Base-by-base conservation (phyloP, 2,113 vertebrate species). In the Stomatorhinus ivindoensis region DNA sequence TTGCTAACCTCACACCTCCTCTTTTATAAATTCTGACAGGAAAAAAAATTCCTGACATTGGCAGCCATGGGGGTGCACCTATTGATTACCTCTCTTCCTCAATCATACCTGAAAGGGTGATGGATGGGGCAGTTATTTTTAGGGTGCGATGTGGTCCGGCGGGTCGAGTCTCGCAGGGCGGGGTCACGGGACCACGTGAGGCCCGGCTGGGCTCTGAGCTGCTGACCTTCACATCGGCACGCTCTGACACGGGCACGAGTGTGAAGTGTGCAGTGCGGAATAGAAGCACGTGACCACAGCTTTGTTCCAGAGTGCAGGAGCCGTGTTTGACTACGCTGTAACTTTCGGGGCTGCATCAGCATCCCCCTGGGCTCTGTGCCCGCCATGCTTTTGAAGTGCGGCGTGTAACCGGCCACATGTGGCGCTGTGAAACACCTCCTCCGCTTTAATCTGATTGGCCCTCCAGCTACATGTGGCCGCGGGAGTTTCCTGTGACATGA, bases 1-100 rank as follows among this genome's bases (percentile, higher is more conserved):
- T 89, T 91, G 92, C 93, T 92, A 93, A 92, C 91, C 91, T 94
- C 93, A 93, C 93, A 93, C 93, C 95, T 94, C 92, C 94, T 94
- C 93, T 93, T 93, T 90, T 94, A 93, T 91, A 93, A 91, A 91
- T 91, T 93, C 92, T 91, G 89, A 91, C 89, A 31, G 76, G 91
- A 91, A 93, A 91, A 92, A 90, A 92, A 93, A 93, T 93, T 91
- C 93, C 91, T 93, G 93, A 93, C 85, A 90, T 93, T 93, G 91
- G 90, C 94, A 94, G 91, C 93, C 92, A 90, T 91, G 82, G 91
- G 55, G 91, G 91, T 91, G 92, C 93, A 91, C 76, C 31, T 93
- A 93, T 92, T 89, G 93, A 95, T 94, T 91, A 93, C 83, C 93
- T 91, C 89, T 89, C 93, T 69, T 89, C 91, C 92, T 93, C 91